Conservation (phyloP, 2,113 vertebrate species). For the Anguilla rostrata region DNA sequence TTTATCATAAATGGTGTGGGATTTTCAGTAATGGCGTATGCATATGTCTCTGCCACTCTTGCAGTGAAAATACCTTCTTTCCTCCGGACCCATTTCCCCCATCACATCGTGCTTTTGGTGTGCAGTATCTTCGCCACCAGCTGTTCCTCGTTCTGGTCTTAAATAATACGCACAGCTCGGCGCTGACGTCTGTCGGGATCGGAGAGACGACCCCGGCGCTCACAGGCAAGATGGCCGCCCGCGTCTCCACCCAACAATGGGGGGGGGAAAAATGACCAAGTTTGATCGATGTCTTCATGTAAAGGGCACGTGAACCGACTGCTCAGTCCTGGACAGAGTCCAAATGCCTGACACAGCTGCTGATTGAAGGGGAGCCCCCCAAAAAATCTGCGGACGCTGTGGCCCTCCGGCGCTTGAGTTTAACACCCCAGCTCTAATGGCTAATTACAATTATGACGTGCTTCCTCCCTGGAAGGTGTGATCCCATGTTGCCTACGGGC, state of each 20-base stretch:
- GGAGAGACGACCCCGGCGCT: not conserved
- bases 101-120: not conserved
- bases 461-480: too few relatives aligned
- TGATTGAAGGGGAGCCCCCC: not conserved
- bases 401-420: too few relatives aligned
- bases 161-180: not conserved
- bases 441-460: too few relatives aligned
- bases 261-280: not conserved
- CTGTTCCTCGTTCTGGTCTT: not conserved
- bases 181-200: not conserved
- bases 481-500: too few relatives aligned
- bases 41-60: not conserved
- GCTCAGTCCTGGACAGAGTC: not conserved
- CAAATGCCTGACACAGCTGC: not conserved
- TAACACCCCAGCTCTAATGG: too few relatives aligned
- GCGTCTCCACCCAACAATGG: not conserved
- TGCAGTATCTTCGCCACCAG: not conserved
- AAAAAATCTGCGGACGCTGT: not conserved
- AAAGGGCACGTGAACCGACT: not conserved
- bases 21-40: not conserved
- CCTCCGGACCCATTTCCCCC: not conserved
- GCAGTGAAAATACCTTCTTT: not conserved
- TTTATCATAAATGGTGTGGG: not conserved
- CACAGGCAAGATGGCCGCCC: not conserved
- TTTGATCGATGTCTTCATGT: not conserved